Evolutionary conservation across 2,888 invertebrate species (phyloP), one percentile per base, ranked within the genome.

Genomic region (Cartodere bifasciata): DNA sequence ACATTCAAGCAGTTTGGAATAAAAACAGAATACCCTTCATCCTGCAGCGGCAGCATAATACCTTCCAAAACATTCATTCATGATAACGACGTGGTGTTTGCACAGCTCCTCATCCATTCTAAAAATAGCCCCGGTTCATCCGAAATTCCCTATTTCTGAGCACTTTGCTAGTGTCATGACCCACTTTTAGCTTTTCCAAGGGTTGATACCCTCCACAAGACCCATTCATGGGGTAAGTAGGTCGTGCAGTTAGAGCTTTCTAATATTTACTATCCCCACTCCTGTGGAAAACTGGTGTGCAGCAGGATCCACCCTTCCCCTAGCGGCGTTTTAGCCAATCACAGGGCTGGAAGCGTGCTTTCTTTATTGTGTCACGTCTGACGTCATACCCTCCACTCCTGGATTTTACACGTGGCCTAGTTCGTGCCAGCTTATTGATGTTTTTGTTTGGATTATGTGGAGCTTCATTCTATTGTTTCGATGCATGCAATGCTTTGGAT

Each of bases 131-230:
- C n/a, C n/a, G n/a, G n/a, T n/a, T n/a, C n/a, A n/a, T n/a, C n/a
- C n/a, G n/a, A n/a, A n/a, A n/a, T n/a, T n/a, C n/a, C n/a, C n/a
- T n/a, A n/a, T n/a, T n/a, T n/a, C n/a, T n/a, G n/a, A n/a, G n/a
- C n/a, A n/a, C n/a, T n/a, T n/a, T n/a, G n/a, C n/a, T 39, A 41
- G 44, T 42, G 40, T 44, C 46, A 40, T 44, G 52, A 52, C 53
- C 53, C 43, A 52, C 50, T 53, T 56, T 48, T 43, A 49, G 49
- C 48, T 47, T 45, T 48, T 50, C 52, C 46, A 47, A 45, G 49
- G 58, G 58, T 55, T 56, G 56, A 55, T 53, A 55, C 55, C 55
- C 56, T 38, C 23, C 44, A 47, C 50, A 45, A 47, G 47, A 49
- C 46, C 45, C 53, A 53, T 53, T 53, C 53, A 52, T 52, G 48